Evolutionary conservation across 2,888 invertebrate genomes (phyloP).

Genomic region (Cyclophora albipunctata): DNA sequence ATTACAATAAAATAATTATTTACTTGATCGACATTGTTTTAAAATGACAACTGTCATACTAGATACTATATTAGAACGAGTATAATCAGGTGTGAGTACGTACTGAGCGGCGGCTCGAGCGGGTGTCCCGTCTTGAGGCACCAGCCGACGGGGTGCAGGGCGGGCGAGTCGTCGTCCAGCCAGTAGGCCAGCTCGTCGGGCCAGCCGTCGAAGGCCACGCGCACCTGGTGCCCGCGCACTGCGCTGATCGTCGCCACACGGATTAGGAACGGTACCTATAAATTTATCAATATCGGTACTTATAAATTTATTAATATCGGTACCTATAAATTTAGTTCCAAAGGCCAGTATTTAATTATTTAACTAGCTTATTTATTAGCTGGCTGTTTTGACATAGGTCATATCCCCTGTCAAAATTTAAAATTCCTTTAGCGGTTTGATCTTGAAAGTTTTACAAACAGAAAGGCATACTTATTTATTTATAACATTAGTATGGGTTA

Average conservation of each 20-base stretch:
- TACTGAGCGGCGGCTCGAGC: slow-evolving; percentile 87
- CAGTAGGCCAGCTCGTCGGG: slow-evolving; percentile 87
- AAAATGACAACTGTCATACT: background rate
- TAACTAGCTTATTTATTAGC: too few relatives aligned
- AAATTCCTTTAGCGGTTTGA: too few relatives aligned
- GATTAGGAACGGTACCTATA: slow-evolving; percentile 83
- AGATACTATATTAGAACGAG: background rate
- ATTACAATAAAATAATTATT: background rate
- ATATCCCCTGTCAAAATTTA: too few relatives aligned
- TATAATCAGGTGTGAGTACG: slow-evolving; percentile 36
- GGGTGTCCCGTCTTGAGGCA: slow-evolving; percentile 91
- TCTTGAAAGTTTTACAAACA: too few relatives aligned
- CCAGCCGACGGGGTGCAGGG: slow-evolving; percentile 95
- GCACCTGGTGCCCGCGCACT: slow-evolving; percentile 83
- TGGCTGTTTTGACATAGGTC: too few relatives aligned
- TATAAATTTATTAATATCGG: background rate
- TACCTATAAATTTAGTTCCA: background rate
- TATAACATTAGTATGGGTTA: too few relatives aligned
- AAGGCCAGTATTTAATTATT: too few relatives aligned
- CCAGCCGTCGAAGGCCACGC: slow-evolving; percentile 93
- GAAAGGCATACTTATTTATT: too few relatives aligned
- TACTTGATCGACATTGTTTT: too few relatives aligned
- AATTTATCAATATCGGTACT: background rate
- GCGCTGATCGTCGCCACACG: slow-evolving; percentile 89
- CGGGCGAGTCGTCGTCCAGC: slow-evolving; percentile 92